Base-by-base conservation (phyloP, 1,140 invertebrate species). In the Drosophila ironensis region DNA sequence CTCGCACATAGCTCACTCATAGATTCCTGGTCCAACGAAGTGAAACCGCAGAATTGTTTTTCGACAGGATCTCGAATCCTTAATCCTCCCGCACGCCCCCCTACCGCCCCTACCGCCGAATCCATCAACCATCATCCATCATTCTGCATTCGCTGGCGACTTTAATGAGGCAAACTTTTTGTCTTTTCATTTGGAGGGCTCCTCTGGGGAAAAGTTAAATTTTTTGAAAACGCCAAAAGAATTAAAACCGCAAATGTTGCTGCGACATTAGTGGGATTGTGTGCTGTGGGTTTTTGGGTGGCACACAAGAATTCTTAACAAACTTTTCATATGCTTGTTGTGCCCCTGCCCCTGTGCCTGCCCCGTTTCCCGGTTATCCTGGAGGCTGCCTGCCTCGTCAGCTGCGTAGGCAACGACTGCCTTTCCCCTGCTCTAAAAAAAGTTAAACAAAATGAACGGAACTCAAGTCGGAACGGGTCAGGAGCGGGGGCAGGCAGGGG, bases 211-310 rank as follows among this genome's bases (percentile, higher is more conserved):
- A 12, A 4, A 16, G 28, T n/a, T 42, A 37, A 53, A 52, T 41
- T 33, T 33, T 33, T 52, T 41, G 51, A 67, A n/a, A 52, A 46
- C 33, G 53, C 46, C 44, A 56, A 12, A 71, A 74, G 60, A 84
- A 84, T 84, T 84, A 84, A 84, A 86, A 84, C 78, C 78, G 70
- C 78, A 84, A 84, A 84, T 84, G 74, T 84, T 84, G 70, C 78
- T 86, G 48, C 67, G 77, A 75, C 77, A 81, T 81, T 81, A 81
- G 76, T 73, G 60, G 60, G 74, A 75, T 66, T 75, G 56, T 41
- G 56, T 59, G 66, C n/a, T 6, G 12, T 14, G 38, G 3, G n/a
- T 16, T 17, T 3, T n/a, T 17, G 22, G 27, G 20, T 14, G 33
- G 4, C 24, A 27, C 28, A 30, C 28, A 82, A 84, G 61, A 82